Conservation (phyloP, 2,888 invertebrate genomes). For the Idaea straminata region DNA sequence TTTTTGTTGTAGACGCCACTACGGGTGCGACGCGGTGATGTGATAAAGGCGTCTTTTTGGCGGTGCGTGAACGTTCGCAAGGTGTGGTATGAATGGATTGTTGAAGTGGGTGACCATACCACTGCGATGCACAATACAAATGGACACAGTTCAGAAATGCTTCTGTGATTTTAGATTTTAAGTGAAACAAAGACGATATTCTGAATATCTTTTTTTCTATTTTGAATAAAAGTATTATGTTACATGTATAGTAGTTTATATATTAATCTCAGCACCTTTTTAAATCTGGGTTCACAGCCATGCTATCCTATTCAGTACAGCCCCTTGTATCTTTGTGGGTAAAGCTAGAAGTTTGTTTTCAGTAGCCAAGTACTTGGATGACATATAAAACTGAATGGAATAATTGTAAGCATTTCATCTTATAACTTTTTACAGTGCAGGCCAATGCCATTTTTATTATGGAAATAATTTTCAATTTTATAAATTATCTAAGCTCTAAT, state of each 20-base stretch:
- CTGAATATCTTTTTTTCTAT: conserved; percentile 10
- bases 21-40: conserved; percentile 84
- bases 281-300: neutral
- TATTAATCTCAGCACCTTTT: neutral
- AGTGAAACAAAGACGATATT: conserved; percentile 11
- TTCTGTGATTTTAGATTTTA: conserved; percentile 50
- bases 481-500: neutral
- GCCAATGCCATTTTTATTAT: too few species aligned
- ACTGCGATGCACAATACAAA: conserved; percentile 63
- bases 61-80: conserved; percentile 87
- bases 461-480: neutral
- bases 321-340: too few species aligned
- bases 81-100: conserved; percentile 98
- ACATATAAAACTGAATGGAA: too few species aligned
- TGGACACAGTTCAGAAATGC: conserved; percentile 71
- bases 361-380: too few species aligned
- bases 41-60: conserved; percentile 92
- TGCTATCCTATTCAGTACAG: neutral
- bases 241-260: neutral
- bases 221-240: neutral
- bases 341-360: too few species aligned
- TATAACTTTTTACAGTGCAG: too few species aligned
- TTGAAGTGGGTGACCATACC: conserved; percentile 55
- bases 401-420: too few species aligned
- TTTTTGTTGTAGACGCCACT: conserved; percentile 83